A percentile compares a stretch with the other conserved stretches of the same genome.
These are phyloP conservation scores for Drosophila mayaguana DNA, from an alignment of 2,888 invertebrate species.

Conservation along the genomic window DNA sequence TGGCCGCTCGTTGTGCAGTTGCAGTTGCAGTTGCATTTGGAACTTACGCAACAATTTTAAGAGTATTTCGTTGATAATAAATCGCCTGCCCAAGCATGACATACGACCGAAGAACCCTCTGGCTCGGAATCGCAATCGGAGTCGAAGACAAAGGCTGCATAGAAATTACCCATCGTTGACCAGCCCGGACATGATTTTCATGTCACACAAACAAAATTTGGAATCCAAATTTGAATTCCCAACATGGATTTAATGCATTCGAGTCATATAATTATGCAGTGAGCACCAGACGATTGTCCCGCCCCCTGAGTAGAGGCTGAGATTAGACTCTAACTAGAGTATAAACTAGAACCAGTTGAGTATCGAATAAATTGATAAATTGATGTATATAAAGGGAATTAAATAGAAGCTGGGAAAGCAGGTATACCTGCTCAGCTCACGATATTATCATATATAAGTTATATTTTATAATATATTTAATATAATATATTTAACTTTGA, in stretches of 20 bases:
- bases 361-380: background rate
- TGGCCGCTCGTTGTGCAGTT: conserved; percentile 4
- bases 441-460: background rate
- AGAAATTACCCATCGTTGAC: conserved; percentile 11
- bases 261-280: background rate
- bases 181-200: conserved; percentile 19
- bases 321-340: background rate
- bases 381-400: too few relatives aligned
- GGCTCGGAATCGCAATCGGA: conserved; percentile 11
- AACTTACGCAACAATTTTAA: conserved; percentile 76
- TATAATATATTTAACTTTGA: too few relatives aligned
- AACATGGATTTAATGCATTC: background rate
- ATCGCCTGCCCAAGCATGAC: conserved; percentile 79
- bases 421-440: too few relatives aligned
- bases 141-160: conserved; percentile 17
- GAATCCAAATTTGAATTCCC: background rate
- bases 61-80: conserved; percentile 83
- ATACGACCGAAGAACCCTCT: conserved; percentile 53
- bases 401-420: too few relatives aligned
- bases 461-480: too few relatives aligned
- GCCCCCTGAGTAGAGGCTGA: background rate
- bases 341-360: background rate
- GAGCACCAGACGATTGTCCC: background rate
- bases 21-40: conserved; percentile 24
- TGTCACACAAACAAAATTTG: conserved; percentile 10